Base-by-base conservation (phyloP, 1,140 invertebrate species). In the Helicoverpa zea region DNA sequence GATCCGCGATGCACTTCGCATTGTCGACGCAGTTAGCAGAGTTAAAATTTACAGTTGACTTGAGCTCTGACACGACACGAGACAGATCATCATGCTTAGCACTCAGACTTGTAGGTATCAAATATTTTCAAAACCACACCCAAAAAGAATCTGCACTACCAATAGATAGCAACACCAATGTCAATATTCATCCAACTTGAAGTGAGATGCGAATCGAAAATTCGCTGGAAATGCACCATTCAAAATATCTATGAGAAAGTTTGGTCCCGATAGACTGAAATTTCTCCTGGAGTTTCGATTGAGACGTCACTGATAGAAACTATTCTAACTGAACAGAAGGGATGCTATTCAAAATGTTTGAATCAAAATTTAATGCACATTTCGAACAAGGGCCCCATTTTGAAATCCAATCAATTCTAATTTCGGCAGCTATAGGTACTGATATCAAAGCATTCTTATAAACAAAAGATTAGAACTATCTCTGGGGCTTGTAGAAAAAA, bases 241-340 rank as follows among this genome's bases (percentile, higher is more conserved):
- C 75, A 77, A 66, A 64, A 77, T 77, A 66, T 77, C 75, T 54
- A 54, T 77, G 75, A 52, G 75, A 77, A 77, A 66, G 75, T 66
- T 77, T 77, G 23, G 61, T 43, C 61, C 29, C 59, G 61, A 77
- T 64, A 77, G 47, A 64, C 75, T 77, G 61, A 66, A 77, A 66
- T 64, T 74, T 76, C 61, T 52, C 43, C 13, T 54, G 16, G 59
- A 77, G 61, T 77, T 77, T 43, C 49, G 61, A 77, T 77, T 52
- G 75, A 66, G 59, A 77, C 23, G 43, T 64, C 23, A 63, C 61
- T 16, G 75, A 66, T 77, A 77, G 75, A 77, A 77, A 72, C 68
- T 72, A 72, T 72, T 72, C 47, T 29, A 52, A 51, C 23, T 13
- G 23, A 16, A 9, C 13, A 68, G 23, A 63, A 68, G 47, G 64